These are phyloP conservation scores for Aphaenogaster ashmeadi DNA, from an alignment of 1,140 invertebrate genomes.

Conservation along the genomic window DNA sequence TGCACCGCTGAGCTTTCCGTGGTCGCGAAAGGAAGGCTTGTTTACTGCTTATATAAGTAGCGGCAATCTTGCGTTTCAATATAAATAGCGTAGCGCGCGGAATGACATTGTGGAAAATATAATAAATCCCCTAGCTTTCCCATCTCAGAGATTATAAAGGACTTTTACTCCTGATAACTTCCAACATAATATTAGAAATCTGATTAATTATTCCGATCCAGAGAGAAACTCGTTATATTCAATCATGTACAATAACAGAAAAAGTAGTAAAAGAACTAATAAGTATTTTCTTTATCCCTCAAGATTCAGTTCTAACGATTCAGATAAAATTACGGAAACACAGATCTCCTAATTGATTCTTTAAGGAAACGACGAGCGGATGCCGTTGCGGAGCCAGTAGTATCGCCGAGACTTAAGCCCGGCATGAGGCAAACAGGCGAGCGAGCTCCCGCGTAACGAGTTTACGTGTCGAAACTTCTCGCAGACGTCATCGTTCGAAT, in stretches of 20 bases:
- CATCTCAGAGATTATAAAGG: not conserved
- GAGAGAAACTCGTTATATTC: not conserved
- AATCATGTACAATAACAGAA: not conserved
- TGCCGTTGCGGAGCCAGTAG: not conserved
- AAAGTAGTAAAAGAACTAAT: not conserved
- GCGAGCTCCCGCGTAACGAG: conserved; percentile 9
- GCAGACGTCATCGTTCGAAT: conserved; percentile 8
- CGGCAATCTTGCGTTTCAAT: not conserved
- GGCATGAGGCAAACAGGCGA: not conserved
- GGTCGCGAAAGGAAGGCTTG: not conserved
- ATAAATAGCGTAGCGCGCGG: not conserved
- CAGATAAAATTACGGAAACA: not conserved
- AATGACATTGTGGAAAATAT: not conserved
- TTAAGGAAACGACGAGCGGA: not conserved
- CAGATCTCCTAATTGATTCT: not conserved
- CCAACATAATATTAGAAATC: not conserved
- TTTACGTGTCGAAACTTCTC: conserved; percentile 26
- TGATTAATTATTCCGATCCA: not conserved
- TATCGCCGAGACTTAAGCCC: not conserved
- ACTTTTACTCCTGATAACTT: not conserved
- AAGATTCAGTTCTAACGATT: too few species aligned
- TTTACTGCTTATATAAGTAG: not conserved
- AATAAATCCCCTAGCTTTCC: not conserved
- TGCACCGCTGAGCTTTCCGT: conserved; percentile 21
- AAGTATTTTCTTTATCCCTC: too few species aligned